phyloP scores from a whole-genome alignment of 2,888 invertebrate genomes.

The Nysson spinosus region DNA sequence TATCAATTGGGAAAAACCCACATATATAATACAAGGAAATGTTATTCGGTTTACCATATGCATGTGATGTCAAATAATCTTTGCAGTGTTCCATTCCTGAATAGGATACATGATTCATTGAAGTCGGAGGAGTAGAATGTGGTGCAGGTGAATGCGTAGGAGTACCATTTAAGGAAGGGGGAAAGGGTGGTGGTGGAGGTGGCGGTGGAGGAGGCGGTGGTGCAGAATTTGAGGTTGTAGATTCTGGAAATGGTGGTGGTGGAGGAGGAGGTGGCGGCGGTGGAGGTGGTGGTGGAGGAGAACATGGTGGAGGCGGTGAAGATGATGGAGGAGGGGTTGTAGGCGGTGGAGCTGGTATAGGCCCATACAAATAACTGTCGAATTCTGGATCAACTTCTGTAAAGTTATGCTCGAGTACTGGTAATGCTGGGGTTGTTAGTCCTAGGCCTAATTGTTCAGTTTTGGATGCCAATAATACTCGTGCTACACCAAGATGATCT shows the following conservation, averaged over 20 bases:
- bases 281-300: slow-evolving; percentile 63
- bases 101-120: slow-evolving; percentile 48
- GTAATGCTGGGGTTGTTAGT: slow-evolving; percentile 84
- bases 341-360: slow-evolving; percentile 69
- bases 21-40: neutral
- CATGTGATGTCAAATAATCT: slow-evolving; percentile 46
- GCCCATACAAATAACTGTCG: slow-evolving; percentile 83
- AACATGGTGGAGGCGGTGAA: slow-evolving; percentile 65
- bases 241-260: slow-evolving; percentile 61
- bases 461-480: slow-evolving; percentile 89
- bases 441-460: slow-evolving; percentile 87
- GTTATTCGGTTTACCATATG: slow-evolving; percentile 47
- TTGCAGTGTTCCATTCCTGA: slow-evolving; percentile 47
- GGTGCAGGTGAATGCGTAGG: slow-evolving; percentile 63
- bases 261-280: slow-evolving; percentile 65
- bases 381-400: slow-evolving; percentile 87
- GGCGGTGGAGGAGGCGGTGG: slow-evolving; percentile 62
- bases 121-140: slow-evolving; percentile 44
- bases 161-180: slow-evolving; percentile 57
- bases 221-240: slow-evolving; percentile 57
- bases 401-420: slow-evolving; percentile 87
- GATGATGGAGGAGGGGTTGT: slow-evolving; percentile 65
- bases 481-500: slow-evolving; percentile 92
- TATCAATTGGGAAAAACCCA: neutral
- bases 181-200: slow-evolving; percentile 59